These are phyloP conservation scores for Caerostris darwini DNA, from an alignment of 1,140 invertebrate species.

Conservation along the genomic window DNA sequence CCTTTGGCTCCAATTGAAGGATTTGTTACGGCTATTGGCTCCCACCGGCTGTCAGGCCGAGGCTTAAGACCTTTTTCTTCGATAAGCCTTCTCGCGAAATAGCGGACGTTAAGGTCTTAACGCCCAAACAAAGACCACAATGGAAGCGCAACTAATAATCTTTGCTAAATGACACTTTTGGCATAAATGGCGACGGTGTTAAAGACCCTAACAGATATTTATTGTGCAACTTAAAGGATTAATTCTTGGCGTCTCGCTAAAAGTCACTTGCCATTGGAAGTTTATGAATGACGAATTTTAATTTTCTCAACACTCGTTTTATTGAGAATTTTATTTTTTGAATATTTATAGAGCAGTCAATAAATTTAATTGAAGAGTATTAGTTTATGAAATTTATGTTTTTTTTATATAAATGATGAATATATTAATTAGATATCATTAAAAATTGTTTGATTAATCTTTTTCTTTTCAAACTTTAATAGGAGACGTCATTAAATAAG, in stretches of 20 bases:
- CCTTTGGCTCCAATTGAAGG: slow-evolving; percentile 70
- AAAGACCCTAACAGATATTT: neutral
- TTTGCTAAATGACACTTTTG: neutral
- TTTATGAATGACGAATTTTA: too few relatives aligned
- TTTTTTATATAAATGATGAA: too few relatives aligned
- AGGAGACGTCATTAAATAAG: too few relatives aligned
- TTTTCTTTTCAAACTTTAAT: too few relatives aligned
- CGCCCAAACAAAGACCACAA: neutral
- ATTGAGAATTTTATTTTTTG: too few relatives aligned
- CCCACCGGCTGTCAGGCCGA: slow-evolving; percentile 48
- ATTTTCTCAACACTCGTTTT: too few relatives aligned
- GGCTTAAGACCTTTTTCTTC: slow-evolving; percentile 40
- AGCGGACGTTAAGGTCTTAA: slow-evolving; percentile 12
- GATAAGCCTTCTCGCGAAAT: neutral
- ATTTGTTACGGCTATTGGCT: slow-evolving; percentile 75
- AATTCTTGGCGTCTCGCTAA: neutral
- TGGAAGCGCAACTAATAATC: neutral
- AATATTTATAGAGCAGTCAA: too few relatives aligned
- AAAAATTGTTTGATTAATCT: too few relatives aligned
- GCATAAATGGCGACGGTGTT: neutral
- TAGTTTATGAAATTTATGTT: too few relatives aligned
- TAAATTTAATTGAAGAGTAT: too few relatives aligned
- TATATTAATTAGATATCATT: too few relatives aligned
- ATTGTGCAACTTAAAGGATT: neutral
- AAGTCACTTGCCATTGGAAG: too few relatives aligned